phyloP scores from a whole-genome alignment of 2,888 invertebrate species.

The Sarcophaga variegata region DNA sequence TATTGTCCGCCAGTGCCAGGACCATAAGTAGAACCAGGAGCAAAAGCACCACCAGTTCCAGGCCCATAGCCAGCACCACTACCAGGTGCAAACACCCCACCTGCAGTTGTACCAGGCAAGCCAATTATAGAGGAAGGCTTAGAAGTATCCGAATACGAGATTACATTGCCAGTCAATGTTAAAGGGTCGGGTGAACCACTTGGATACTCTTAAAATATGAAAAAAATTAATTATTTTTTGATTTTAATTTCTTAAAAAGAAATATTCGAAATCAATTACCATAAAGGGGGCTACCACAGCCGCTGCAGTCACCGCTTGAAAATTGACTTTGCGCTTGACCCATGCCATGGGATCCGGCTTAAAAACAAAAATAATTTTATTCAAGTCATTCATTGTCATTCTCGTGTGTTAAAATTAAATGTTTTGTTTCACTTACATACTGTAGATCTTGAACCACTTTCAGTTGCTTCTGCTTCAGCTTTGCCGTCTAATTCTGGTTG shows the following conservation, averaged over 20 bases:
- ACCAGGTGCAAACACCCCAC: slow-evolving; percentile 21
- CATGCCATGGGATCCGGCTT: slow-evolving; percentile 92
- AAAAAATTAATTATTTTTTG: not conserved
- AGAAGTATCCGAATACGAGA: slow-evolving; percentile 55
- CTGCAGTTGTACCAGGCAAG: slow-evolving; percentile 63
- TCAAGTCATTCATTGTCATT: not conserved
- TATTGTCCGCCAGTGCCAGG: slow-evolving; percentile 9
- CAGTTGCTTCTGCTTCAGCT: slow-evolving; percentile 91
- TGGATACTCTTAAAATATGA: slow-evolving; percentile 70
- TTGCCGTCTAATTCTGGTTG: slow-evolving; percentile 86
- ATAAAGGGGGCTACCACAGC: slow-evolving; percentile 72
- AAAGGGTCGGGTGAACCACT: slow-evolving; percentile 74
- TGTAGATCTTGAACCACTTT: slow-evolving; percentile 81
- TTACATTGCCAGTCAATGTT: slow-evolving; percentile 68
- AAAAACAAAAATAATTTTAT: not conserved
- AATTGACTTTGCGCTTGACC: slow-evolving; percentile 95
- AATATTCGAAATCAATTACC: slow-evolving; percentile 62
- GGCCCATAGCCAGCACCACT: slow-evolving; percentile 8
- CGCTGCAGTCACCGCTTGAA: slow-evolving; percentile 82
- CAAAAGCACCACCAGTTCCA: slow-evolving; percentile 22
- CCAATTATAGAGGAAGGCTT: slow-evolving; percentile 73
- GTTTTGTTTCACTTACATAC: slow-evolving; percentile 77
- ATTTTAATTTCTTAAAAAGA: not conserved
- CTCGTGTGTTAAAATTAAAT: not conserved
- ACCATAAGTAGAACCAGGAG: slow-evolving; percentile 30